Evolutionary conservation across 1,140 invertebrate species (phyloP), one percentile per base, ranked within the genome.

Genomic region (Lucilia cuprina): DNA sequence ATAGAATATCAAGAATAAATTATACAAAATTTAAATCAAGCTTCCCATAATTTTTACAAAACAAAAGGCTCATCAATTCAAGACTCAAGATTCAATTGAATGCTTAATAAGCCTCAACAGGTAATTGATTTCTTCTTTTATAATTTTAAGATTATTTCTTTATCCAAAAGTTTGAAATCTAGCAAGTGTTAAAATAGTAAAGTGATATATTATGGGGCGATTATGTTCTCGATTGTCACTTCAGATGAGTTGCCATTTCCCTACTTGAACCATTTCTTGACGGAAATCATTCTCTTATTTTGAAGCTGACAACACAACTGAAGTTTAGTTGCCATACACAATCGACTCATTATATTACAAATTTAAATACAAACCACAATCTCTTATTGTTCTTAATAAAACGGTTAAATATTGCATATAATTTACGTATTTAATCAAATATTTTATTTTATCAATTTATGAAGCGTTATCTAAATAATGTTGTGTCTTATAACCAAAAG

Each of bases 311-410:
- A n/a, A n/a, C n/a, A n/a, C n/a, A n/a, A n/a, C n/a, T n/a, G n/a
- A n/a, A n/a, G n/a, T n/a, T n/a, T n/a, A n/a, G n/a, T n/a, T n/a
- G n/a, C n/a, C n/a, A n/a, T n/a, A n/a, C n/a, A n/a, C n/a, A n/a
- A n/a, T n/a, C n/a, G n/a, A n/a, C n/a, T n/a, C n/a, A n/a, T n/a
- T n/a, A n/a, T n/a, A n/a, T 21, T 17, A 55, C 50, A 4, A 12
- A 12, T 55, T 55, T 1, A 55, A 55, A 55, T 5, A 55, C 50
- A 55, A 70, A 25, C 5, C 14, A 17, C n/a, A 21, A 70, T 70
- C 65, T 21, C 1, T 70, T 70, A 21, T 70, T 70, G 65, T 70
- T 70, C 65, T 70, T 70, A 70, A 70, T 70, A 70, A 70, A 70
- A 9, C 7, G 7, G 2, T n/a, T 1, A 13, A 55, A 55, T 13